Percentiles rank a stretch among this genome's conserved stretches.
phyloP scores from a whole-genome alignment of 1,140 invertebrate species.

The Pogonomyrmex barbatus region DNA sequence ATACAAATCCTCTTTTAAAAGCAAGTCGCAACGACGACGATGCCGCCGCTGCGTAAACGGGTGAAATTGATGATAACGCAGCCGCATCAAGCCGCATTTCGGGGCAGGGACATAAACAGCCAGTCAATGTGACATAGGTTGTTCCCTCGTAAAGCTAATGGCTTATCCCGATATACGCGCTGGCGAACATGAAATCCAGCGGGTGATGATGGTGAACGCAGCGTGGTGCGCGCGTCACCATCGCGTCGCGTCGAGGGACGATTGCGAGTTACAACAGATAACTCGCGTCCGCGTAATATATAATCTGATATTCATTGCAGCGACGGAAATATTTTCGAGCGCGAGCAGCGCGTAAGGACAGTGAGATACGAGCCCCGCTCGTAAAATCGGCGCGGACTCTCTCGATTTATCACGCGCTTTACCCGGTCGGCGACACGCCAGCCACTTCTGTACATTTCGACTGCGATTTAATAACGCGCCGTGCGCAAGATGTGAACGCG shows the following conservation, averaged over 20 bases:
- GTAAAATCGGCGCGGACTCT: conserved; percentile 60
- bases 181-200: conserved; percentile 44
- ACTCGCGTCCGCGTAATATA: conserved; percentile 39
- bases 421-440: conserved; percentile 25
- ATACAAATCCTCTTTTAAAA: too few relatives aligned
- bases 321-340: conserved; percentile 66
- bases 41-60: not conserved
- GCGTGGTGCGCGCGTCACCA: conserved; percentile 24
- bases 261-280: conserved; percentile 55
- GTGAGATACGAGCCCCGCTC: conserved; percentile 67
- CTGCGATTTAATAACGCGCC: conserved; percentile 52
- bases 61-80: conserved; percentile 23
- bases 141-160: conserved; percentile 40
- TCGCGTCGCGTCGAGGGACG: conserved; percentile 40
- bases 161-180: conserved; percentile 13
- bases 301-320: conserved; percentile 68
- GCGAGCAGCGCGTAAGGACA: conserved; percentile 61
- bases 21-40: not conserved
- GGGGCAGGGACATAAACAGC: conserved; percentile 30
- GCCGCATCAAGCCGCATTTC: not conserved
- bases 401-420: conserved; percentile 64
- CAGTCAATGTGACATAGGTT: conserved; percentile 4
- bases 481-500: conserved; percentile 24
- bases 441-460: not conserved
- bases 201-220: not conserved